phyloP scores from a whole-genome alignment of 2,113 vertebrate species.

The Oreotragus oreotragus region DNA sequence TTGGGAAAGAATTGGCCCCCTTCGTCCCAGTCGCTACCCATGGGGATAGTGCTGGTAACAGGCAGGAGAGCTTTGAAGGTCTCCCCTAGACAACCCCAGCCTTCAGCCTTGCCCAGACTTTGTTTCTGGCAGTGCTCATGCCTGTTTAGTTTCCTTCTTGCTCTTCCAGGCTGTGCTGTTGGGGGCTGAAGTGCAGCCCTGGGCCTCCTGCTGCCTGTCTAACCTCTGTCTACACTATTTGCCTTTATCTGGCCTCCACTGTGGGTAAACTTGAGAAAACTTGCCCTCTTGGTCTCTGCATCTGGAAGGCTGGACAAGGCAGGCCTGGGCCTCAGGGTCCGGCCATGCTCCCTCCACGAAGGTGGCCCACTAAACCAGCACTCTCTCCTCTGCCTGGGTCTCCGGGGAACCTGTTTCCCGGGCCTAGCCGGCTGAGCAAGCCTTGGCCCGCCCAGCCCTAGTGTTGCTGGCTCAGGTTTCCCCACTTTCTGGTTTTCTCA shows the following conservation, averaged over 20 bases:
- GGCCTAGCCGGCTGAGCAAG: constrained; percentile 65
- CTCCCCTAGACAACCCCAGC: not conserved
- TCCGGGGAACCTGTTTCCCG: constrained; percentile 65
- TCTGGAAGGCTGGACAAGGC: not conserved
- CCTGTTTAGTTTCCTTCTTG: not conserved
- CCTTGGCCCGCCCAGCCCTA: constrained; percentile 56
- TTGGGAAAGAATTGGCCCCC: not conserved
- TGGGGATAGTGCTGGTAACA: not conserved
- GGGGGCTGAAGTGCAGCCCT: not conserved
- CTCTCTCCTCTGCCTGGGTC: constrained; percentile 1
- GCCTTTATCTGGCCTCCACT: not conserved
- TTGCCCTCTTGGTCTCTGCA: not conserved
- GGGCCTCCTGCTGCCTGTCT: not conserved
- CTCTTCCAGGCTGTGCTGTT: not conserved
- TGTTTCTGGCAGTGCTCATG: not conserved
- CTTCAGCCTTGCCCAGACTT: not conserved
- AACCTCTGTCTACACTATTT: not conserved
- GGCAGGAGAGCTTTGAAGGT: not conserved
- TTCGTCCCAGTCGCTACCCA: not conserved
- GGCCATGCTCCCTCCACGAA: not conserved
- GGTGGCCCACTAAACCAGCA: not conserved
- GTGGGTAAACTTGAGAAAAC: not conserved
- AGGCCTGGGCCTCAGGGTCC: not conserved
- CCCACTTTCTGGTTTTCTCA: constrained; percentile 74
- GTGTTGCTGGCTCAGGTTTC: constrained; percentile 70